Evolutionary conservation across 2,797 vertebrate species (phyloP).

Genomic region (Oreortyx pictus): DNA sequence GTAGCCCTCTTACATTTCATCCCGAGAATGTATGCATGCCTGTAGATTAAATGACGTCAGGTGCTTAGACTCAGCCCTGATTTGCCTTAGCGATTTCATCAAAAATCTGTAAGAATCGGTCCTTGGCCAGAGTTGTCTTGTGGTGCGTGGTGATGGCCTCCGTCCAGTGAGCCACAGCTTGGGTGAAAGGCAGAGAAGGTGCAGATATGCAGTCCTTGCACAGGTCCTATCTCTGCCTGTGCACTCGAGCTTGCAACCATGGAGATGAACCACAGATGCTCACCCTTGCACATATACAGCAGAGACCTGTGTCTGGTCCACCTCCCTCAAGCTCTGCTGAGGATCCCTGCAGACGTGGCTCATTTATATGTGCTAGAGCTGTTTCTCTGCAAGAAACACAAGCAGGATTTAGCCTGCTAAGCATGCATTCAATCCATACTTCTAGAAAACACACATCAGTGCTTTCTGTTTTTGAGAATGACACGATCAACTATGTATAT

Average conservation of each 20-base stretch:
- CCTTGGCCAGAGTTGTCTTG: neutral
- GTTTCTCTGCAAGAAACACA: no score
- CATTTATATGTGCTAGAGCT: rapidly evolving
- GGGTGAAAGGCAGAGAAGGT: no score
- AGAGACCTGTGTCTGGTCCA: rapidly evolving
- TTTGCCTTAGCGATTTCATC: neutral
- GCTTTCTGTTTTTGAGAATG: neutral
- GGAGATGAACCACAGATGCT: neutral
- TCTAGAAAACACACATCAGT: neutral
- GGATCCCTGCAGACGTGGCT: neutral
- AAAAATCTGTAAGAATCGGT: no score
- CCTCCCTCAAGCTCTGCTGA: neutral
- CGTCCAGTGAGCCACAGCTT: rapidly evolving
- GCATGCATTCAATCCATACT: neutral
- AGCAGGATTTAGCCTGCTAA: no score
- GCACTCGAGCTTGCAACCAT: rapidly evolving
- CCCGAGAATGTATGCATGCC: neutral
- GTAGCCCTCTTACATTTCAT: neutral
- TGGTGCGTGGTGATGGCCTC: neutral
- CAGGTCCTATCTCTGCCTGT: neutral
- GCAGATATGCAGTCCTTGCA: rapidly evolving
- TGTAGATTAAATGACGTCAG: neutral
- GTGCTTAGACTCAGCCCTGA: neutral
- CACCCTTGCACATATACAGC: rapidly evolving
- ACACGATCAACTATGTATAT: neutral